Evolutionary conservation across 2,797 vertebrate species (phyloP).

Genomic region (Anabas testudineus): DNA sequence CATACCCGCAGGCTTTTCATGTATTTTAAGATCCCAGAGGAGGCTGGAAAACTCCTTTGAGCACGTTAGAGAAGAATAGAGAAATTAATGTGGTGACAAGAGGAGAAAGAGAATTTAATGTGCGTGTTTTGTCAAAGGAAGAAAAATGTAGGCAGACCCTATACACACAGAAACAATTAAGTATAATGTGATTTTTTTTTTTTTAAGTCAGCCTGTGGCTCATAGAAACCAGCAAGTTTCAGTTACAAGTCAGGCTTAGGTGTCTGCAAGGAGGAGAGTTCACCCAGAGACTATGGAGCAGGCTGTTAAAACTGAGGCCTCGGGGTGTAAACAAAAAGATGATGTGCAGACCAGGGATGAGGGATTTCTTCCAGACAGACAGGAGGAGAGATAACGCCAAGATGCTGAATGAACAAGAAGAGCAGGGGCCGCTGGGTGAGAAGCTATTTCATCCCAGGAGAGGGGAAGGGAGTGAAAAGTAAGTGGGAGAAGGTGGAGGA

Average conservation of each 20-base stretch:
- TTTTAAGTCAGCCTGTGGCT: constrained; percentile 15
- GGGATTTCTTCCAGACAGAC: constrained; percentile 56
- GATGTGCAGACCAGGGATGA: constrained; percentile 44
- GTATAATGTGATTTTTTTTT: constrained; percentile 21
- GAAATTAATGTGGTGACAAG: constrained; percentile 22
- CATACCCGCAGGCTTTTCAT: constrained; percentile 2
- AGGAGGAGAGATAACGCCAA: constrained; percentile 60
- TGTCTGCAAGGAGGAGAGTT: constrained; percentile 26
- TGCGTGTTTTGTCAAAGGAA: constrained; percentile 9
- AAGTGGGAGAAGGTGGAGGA: constrained; percentile 69
- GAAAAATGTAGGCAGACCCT: constrained; percentile 12
- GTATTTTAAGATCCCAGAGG: not conserved
- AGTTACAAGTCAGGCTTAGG: constrained; percentile 31
- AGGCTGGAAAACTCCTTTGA: constrained; percentile 14
- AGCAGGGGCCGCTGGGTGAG: constrained; percentile 29
- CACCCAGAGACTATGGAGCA: constrained; percentile 12
- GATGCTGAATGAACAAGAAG: constrained; percentile 34
- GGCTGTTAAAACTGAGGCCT: constrained; percentile 23
- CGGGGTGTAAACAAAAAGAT: constrained; percentile 45
- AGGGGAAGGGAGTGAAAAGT: constrained; percentile 57
- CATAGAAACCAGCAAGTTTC: constrained; percentile 29
- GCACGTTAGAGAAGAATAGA: constrained; percentile 30
- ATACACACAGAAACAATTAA: constrained; percentile 41
- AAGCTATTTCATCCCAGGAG: constrained; percentile 51
- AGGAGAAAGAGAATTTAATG: constrained; percentile 19